Base-by-base conservation (phyloP, 2,888 invertebrate genomes). In the Hemistola chrysoprasaria region DNA sequence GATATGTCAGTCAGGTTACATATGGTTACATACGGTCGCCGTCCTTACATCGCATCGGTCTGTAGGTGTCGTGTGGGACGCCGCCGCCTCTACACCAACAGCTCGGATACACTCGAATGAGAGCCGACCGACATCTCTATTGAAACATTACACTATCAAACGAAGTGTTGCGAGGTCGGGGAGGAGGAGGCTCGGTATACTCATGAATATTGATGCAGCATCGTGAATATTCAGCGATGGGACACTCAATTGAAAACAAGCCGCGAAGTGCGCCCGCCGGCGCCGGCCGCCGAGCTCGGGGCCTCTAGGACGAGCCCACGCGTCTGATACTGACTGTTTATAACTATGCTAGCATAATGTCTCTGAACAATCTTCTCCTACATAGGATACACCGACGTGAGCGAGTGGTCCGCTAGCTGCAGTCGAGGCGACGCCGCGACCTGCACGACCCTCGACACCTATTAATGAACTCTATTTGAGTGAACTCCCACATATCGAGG, bases 201-300 rank as follows among this genome's bases (percentile, higher is more conserved):
- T 73, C 77, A 78, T 81, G 78, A 81, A 82, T 82, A 82, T 80
- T 80, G 76, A 82, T 79, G 66, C 50, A 34, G 48, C 59, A 53
- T 66, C 67, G 68, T 82, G 79, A 80, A 82, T 82, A 82, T 82
- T 81, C 77, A 80, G 67, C 10, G 28, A 33, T 56, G 63, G 59
- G 66, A 74, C 74, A 71, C 71, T 69, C 64, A 65, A 78, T 79
- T 80, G 82, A 78, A 78, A 79, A 75, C 72, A 66, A 57, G 60
- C 70, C 71, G 61, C 71, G 61, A 51, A 61, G 60, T 58, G 65
- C 58, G 55, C 41, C 47, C 21, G 41, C 27, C 42, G 24, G 11
- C 8, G n/a, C n/a, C n/a, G n/a, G n/a, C n/a, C n/a, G n/a, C n/a
- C n/a, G n/a, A n/a, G n/a, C n/a, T n/a, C n/a, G n/a, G n/a, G n/a